These are phyloP conservation scores for Macrotis lagotis DNA, from an alignment of 2,113 vertebrate genomes.

Conservation along the genomic window DNA sequence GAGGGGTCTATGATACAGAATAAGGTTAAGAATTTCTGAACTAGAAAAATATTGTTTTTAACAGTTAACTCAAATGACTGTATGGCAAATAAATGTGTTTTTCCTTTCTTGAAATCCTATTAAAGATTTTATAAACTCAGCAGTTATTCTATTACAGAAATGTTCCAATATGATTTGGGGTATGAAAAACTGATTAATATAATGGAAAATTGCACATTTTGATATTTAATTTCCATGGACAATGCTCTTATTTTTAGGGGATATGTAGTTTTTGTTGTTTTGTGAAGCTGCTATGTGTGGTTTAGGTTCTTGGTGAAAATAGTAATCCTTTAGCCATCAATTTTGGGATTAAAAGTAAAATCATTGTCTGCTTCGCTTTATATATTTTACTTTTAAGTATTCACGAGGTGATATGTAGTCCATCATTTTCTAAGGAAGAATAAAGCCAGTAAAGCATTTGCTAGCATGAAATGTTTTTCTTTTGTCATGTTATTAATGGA, in stretches of 20 bases:
- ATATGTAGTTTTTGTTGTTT: slow-evolving; percentile 20
- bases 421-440: slow-evolving; percentile 53
- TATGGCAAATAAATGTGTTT: slow-evolving; percentile 15
- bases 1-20: background rate
- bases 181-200: slow-evolving; percentile 23
- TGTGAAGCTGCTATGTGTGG: slow-evolving; percentile 17
- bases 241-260: slow-evolving; percentile 23
- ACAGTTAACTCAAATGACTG: slow-evolving; percentile 47
- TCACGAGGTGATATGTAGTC: slow-evolving; percentile 14
- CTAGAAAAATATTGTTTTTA: slow-evolving; percentile 37
- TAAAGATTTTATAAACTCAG: slow-evolving; percentile 24
- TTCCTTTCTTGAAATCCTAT: slow-evolving; percentile 19
- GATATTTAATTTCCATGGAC: slow-evolving; percentile 43
- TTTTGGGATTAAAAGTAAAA: slow-evolving; percentile 53
- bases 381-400: slow-evolving; percentile 58
- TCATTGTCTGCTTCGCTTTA: slow-evolving; percentile 50
- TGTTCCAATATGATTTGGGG: slow-evolving; percentile 43
- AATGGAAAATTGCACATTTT: slow-evolving; percentile 15
- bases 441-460: slow-evolving; percentile 59
- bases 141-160: slow-evolving; percentile 12
- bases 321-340: too few species aligned
- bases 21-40: background rate
- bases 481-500: slow-evolving; percentile 47
- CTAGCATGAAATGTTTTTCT: slow-evolving; percentile 62
- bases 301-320: background rate